Evolutionary conservation across 2,113 vertebrate genomes (phyloP).

Genomic region (Climacteris rufus): DNA sequence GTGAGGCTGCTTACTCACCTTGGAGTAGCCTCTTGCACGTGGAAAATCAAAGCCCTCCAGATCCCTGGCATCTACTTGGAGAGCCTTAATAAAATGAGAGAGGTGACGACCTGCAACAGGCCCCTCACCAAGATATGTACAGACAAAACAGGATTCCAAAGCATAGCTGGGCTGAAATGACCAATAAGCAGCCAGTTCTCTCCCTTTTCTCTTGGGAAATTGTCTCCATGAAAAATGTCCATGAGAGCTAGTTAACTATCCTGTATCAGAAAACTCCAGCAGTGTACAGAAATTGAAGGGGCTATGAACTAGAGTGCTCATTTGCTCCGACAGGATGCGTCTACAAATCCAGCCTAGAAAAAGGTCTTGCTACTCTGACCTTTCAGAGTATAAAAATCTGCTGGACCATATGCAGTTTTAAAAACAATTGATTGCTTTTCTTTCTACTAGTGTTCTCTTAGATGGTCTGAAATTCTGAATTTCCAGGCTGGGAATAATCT

Average conservation of each 20-base stretch:
- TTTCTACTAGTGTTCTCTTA: background rate
- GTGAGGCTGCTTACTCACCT: background rate
- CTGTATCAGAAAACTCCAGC: background rate
- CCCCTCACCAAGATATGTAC: rapidly evolving
- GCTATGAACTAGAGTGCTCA: background rate
- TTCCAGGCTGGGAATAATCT: background rate
- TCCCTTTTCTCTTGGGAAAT: background rate
- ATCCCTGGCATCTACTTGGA: background rate
- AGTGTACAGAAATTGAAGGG: background rate
- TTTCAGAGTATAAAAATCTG: background rate
- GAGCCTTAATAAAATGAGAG: background rate
- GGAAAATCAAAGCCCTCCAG: background rate
- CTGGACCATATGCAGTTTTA: background rate
- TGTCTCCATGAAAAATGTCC: background rate
- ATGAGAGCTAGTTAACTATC: background rate
- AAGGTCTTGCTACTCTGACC: background rate
- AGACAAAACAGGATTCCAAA: background rate
- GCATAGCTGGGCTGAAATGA: background rate
- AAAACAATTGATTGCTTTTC: background rate
- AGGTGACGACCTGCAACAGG: background rate
- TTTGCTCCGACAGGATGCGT: background rate
- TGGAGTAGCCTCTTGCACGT: background rate
- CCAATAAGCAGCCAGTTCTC: background rate
- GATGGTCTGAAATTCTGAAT: background rate
- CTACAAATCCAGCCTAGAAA: background rate